Base-by-base conservation (phyloP, 2,797 vertebrate genomes). In the Denticeps clupeoides region DNA sequence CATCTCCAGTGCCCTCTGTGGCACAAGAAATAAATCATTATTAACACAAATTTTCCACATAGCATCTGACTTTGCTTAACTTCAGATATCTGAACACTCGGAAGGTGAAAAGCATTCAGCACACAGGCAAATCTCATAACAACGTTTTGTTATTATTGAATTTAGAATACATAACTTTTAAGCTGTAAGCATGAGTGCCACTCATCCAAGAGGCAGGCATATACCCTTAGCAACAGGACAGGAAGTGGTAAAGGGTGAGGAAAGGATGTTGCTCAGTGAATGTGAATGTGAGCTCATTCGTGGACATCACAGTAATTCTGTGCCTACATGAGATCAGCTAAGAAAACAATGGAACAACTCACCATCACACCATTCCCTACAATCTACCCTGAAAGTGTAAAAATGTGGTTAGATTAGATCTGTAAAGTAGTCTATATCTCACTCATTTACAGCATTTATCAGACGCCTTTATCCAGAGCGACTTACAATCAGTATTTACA, bases 1-100 rank as follows among this genome's bases (percentile, higher is more conserved):
- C 88, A 97, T 89, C 46, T 93, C 88, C 53, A 99, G 84, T 4
- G 87, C 90, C 60, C 68, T 75, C 94, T 99, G 80, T 22, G 18
- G 3, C 26, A 56, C n/a, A n/a, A n/a, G n/a, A n/a, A n/a, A n/a
- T n/a, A n/a, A n/a, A n/a, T n/a, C n/a, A n/a, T n/a, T n/a, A n/a
- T n/a, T n/a, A n/a, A n/a, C n/a, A n/a, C n/a, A n/a, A n/a, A n/a
- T n/a, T n/a, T n/a, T n/a, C n/a, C n/a, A n/a, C n/a, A n/a, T n/a
- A n/a, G n/a, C n/a, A n/a, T n/a, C n/a, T n/a, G n/a, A n/a, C n/a
- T n/a, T n/a, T n/a, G n/a, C n/a, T n/a, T n/a, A n/a, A n/a, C n/a
- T n/a, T n/a, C n/a, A n/a, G n/a, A n/a, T n/a, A n/a, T n/a, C n/a
- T n/a, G n/a, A n/a, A n/a, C n/a, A n/a, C n/a, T n/a, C n/a, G n/a